Percentiles rank a stretch among this genome's conserved stretches.
Conservation (phyloP, 2,797 vertebrate genomes). For the Arremon aurantiirostris region DNA sequence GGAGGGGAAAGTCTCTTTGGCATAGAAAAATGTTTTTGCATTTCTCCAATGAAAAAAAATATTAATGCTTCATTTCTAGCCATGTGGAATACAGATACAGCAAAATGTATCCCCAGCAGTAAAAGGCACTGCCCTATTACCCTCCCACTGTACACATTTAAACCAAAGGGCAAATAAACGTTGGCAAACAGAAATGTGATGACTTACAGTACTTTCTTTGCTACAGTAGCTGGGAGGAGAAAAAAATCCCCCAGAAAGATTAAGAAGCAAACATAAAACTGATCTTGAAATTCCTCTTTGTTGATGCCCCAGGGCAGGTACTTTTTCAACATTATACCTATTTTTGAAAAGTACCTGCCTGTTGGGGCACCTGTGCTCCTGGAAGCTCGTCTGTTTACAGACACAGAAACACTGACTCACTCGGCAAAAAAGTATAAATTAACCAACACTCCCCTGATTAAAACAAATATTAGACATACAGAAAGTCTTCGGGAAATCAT, state of each 20-base stretch:
- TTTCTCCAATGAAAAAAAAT: not conserved
- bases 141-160: conserved; percentile 19
- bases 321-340: conserved; percentile 61
- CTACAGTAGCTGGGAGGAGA: conserved; percentile 64
- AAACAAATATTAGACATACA: not conserved
- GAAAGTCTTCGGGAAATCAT: not conserved
- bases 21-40: not conserved
- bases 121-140: conserved; percentile 18
- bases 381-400: conserved; percentile 10
- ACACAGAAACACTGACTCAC: not conserved
- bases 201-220: conserved; percentile 73
- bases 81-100: not conserved
- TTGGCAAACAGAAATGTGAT: conserved; percentile 66
- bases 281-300: conserved; percentile 76
- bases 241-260: conserved; percentile 67
- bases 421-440: conserved; percentile 44
- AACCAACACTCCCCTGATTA: conserved; percentile 20
- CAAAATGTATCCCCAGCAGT: conserved; percentile 15
- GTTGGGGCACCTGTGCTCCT: not conserved
- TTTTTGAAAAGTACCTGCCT: conserved; percentile 59
- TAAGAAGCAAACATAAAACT: conserved; percentile 75
- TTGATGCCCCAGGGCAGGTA: conserved; percentile 65
- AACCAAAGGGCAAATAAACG: conserved; percentile 62
- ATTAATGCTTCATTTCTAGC: conserved; percentile 5
- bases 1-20: not conserved